These are phyloP conservation scores for Sycophila texana DNA, from an alignment of 2,888 invertebrate species.

Conservation along the genomic window DNA sequence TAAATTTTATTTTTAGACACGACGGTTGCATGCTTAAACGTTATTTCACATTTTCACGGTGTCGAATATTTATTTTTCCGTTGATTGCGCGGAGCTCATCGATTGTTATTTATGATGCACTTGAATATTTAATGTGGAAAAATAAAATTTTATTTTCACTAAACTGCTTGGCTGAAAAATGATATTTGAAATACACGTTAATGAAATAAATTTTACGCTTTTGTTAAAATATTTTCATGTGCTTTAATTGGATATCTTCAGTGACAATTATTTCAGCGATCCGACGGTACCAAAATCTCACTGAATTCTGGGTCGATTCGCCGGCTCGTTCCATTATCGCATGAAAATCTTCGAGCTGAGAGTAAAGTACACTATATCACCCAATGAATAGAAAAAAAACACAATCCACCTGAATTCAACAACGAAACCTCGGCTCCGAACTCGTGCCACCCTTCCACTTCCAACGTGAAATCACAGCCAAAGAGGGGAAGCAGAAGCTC, in stretches of 20 bases:
- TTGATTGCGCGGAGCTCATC: too few species aligned
- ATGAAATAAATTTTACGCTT: not conserved
- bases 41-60: too few species aligned
- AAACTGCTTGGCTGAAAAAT: too few species aligned
- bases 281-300: not conserved
- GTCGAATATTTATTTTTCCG: too few species aligned
- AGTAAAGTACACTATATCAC: not conserved
- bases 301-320: not conserved
- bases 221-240: not conserved
- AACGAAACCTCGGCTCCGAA: not conserved
- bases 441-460: not conserved
- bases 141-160: too few species aligned
- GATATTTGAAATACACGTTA: too few species aligned
- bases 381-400: not conserved
- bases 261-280: too few species aligned
- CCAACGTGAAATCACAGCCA: not conserved
- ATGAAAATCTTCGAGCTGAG: slow-evolving; percentile 4
- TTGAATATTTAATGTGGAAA: too few species aligned
- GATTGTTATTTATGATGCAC: too few species aligned
- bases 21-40: too few species aligned
- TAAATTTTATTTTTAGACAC: too few species aligned
- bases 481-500: not conserved
- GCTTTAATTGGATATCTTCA: not conserved
- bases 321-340: slow-evolving; percentile 16
- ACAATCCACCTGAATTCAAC: not conserved